Evolutionary conservation across 2,888 invertebrate species (phyloP).

Genomic region (Heliconius aoede): DNA sequence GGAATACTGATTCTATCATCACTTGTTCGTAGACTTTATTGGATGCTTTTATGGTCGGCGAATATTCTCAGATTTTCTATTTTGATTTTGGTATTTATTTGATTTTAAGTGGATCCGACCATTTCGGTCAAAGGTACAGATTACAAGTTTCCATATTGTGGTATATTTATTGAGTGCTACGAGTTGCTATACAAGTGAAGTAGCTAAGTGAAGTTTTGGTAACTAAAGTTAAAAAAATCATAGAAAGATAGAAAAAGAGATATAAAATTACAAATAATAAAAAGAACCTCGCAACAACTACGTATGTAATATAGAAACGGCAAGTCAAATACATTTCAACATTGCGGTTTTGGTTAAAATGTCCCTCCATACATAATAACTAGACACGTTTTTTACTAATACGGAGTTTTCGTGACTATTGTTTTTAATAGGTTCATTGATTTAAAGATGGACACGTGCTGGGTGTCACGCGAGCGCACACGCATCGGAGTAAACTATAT

Average conservation of each 20-base stretch:
- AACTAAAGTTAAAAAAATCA: neutral
- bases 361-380: constrained; percentile 8
- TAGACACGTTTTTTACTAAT: constrained; percentile 57
- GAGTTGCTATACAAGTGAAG: too few relatives aligned
- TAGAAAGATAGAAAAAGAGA: neutral
- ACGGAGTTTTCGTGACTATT: constrained; percentile 58
- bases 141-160: neutral
- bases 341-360: neutral
- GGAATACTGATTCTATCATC: constrained; percentile 43
- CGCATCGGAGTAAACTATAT: neutral
- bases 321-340: neutral
- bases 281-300: neutral
- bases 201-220: too few relatives aligned
- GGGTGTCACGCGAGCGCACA: constrained; percentile 28
- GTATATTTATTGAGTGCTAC: too few relatives aligned
- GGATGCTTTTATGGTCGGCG: constrained; percentile 27
- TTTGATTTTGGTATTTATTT: constrained; percentile 25
- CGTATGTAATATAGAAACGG: neutral
- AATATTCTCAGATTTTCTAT: constrained; percentile 14
- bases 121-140: neutral
- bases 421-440: constrained; percentile 41
- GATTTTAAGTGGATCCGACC: constrained; percentile 22
- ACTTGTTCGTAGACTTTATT: constrained; percentile 35
- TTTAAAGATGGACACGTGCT: constrained; percentile 35
- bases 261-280: neutral